Conservation (phyloP, 1,140 invertebrate genomes). For the Oscheius sp. region DNA sequence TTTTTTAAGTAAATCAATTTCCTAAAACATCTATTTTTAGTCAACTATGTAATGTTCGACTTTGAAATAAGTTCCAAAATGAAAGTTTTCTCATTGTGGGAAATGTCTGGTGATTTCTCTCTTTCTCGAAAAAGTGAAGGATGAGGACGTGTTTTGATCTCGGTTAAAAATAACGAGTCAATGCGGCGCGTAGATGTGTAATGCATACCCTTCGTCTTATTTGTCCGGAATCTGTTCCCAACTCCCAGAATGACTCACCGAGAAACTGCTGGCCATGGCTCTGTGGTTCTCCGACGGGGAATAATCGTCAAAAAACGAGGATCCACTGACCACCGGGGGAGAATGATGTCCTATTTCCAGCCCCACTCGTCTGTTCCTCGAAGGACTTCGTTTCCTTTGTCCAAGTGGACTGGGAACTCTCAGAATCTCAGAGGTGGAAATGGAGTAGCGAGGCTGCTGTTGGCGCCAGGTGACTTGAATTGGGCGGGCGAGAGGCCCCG, state of each 20-base stretch:
- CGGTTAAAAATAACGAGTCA: too few species aligned
- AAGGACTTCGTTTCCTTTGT: neutral
- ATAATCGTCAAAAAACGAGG: neutral
- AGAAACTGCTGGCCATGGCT: neutral
- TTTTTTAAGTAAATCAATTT: too few species aligned
- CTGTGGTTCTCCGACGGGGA: neutral
- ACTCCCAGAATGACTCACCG: neutral
- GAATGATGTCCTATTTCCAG: neutral
- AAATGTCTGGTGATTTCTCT: too few species aligned
- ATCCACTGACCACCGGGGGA: neutral
- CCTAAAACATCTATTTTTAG: too few species aligned
- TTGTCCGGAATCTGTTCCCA: too few species aligned
- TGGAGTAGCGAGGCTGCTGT: neutral
- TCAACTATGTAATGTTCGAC: too few species aligned
- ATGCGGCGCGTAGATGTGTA: too few species aligned
- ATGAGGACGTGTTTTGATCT: too few species aligned
- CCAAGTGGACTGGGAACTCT: neutral
- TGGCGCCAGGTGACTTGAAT: neutral
- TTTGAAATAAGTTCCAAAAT: too few species aligned
- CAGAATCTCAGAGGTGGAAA: neutral
- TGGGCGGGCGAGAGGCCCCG: neutral
- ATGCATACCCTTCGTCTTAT: too few species aligned
- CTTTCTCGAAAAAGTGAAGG: too few species aligned
- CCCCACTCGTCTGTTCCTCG: neutral
- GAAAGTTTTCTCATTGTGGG: too few species aligned